Conservation (phyloP, 2,113 vertebrate species). For the Callionymus lyra region DNA sequence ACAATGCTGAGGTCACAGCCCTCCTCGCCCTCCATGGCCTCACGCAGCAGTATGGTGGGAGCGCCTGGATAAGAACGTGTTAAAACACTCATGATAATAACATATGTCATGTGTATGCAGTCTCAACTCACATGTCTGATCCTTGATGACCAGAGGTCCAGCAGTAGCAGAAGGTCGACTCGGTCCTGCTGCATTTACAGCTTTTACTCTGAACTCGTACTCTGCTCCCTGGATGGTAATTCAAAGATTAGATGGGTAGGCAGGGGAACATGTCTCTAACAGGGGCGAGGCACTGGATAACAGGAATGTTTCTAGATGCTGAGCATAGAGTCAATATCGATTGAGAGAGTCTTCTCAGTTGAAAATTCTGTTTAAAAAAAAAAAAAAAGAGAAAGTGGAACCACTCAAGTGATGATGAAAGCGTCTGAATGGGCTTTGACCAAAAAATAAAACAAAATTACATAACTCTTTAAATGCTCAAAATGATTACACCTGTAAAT, state of each 20-base stretch:
- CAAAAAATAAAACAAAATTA: no score
- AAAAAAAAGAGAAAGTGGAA: no score
- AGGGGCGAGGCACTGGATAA: neutral
- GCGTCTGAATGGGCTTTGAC: no score
- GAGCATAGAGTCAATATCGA: no score
- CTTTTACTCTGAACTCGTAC: conserved; percentile 96
- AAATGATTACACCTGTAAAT: no score
- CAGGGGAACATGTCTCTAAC: neutral
- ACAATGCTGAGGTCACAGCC: conserved; percentile 83
- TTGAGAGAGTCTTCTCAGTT: no score
- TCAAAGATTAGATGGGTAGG: no score
- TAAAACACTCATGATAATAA: neutral
- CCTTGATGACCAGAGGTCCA: conserved; percentile 86
- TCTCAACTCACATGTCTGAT: conserved; percentile 86
- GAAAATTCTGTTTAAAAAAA: no score
- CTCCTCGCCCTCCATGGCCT: conserved; percentile 89
- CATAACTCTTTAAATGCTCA: no score
- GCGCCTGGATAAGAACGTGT: conserved; percentile 63
- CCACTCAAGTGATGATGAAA: no score
- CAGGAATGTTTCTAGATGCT: no score
- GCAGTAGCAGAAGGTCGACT: conserved; percentile 86
- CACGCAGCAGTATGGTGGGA: conserved; percentile 83
- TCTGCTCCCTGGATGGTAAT: conserved; percentile 74
- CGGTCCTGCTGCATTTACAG: conserved; percentile 89
- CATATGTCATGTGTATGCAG: neutral